Evolutionary conservation across 2,888 invertebrate genomes (phyloP).

Genomic region (Sussaba pulchella): DNA sequence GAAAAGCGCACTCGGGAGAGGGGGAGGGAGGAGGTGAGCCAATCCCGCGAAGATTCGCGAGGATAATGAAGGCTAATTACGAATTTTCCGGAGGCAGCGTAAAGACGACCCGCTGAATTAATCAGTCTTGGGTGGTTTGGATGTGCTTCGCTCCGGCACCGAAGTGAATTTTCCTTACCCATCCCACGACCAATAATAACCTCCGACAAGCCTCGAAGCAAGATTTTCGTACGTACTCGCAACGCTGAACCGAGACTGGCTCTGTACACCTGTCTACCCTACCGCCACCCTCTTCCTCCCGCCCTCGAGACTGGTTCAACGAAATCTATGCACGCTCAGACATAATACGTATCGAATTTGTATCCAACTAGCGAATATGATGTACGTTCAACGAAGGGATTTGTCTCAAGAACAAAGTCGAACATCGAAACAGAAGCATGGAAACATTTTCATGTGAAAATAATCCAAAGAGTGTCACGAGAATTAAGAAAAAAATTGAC

Average conservation of each 20-base stretch:
- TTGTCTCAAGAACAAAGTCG: background rate
- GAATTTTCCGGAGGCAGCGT: constrained; percentile 63
- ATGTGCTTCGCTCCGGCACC: constrained; percentile 7
- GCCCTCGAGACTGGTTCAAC: constrained; percentile 20
- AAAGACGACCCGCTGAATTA: constrained; percentile 61
- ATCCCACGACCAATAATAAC: constrained; percentile 38
- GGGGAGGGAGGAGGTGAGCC: constrained; percentile 35
- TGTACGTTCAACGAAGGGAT: background rate
- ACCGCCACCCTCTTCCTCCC: background rate
- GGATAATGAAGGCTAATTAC: constrained; percentile 71
- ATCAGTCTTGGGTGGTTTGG: constrained; percentile 55
- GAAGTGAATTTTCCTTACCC: constrained; percentile 27
- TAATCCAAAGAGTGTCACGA: too few species aligned
- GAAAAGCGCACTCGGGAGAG: too few species aligned
- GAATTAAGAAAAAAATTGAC: too few species aligned
- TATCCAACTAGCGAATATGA: constrained; percentile 16
- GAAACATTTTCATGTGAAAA: too few species aligned
- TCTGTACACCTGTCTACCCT: background rate
- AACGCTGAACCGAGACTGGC: constrained; percentile 20
- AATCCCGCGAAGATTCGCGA: constrained; percentile 61
- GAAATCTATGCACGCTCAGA: constrained; percentile 20
- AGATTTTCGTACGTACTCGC: constrained; percentile 26
- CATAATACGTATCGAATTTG: constrained; percentile 27
- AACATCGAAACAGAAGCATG: background rate
- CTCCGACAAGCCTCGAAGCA: constrained; percentile 26